phyloP scores from a whole-genome alignment of 2,113 vertebrate species.

The Corvus cornix region DNA sequence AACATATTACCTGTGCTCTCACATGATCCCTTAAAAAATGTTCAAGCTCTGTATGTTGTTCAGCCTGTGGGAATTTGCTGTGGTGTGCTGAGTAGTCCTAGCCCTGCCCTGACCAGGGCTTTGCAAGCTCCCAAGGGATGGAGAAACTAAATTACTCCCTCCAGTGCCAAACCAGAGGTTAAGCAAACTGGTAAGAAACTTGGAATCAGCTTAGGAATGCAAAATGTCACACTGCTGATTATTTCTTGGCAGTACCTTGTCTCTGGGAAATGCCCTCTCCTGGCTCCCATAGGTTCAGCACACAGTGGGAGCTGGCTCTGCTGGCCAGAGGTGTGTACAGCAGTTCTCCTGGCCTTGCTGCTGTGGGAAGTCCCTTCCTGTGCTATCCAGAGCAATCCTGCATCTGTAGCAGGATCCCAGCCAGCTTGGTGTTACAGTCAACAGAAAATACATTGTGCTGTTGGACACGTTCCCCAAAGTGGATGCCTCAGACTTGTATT shows the following conservation, averaged over 20 bases:
- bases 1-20: not conserved
- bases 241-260: not conserved
- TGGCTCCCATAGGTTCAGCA: not conserved
- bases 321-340: not conserved
- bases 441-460: accelerated
- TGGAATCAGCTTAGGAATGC: not conserved
- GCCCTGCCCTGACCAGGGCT: not conserved
- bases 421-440: not conserved
- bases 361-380: not conserved
- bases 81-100: not conserved
- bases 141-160: not conserved
- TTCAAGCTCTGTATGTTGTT: not conserved
- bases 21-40: not conserved
- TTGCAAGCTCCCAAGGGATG: not conserved
- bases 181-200: not conserved
- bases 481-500: not conserved
- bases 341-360: not conserved
- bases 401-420: not conserved
- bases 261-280: not conserved
- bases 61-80: not conserved
- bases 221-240: not conserved
- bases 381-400: not conserved
- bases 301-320: not conserved
- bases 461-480: not conserved
- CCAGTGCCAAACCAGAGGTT: not conserved